Evolutionary conservation across 2,113 vertebrate genomes (phyloP), one percentile per base, ranked within the genome.

Genomic region (Oncorhynchus keta): DNA sequence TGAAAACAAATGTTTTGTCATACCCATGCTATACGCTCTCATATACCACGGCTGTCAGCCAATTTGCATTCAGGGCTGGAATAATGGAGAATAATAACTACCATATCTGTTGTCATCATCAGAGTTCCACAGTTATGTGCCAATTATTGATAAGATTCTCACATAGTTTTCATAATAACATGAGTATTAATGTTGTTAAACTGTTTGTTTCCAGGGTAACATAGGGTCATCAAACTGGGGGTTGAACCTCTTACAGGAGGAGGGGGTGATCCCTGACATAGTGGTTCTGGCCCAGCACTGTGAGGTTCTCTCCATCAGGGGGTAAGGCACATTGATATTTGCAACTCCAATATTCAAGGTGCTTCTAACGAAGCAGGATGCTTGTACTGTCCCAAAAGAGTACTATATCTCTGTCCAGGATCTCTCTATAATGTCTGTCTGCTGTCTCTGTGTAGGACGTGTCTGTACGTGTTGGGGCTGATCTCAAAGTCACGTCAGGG

Each of bases 191-290:
- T 68, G 16, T 16, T 68, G 20, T 16, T 20, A 3, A 68, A 20
- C 20, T n/a, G 6, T 49, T 81, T 76, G n/a, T 93, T 94, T 24
- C 26, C 70, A 96, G 95, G 95, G 95, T 69, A 95, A 96, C 84
- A 95, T 96, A 28, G 95, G 95, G 72, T 95, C 95, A 68, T 96
- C 95, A 3, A 96, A 95, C 16, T 96, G 95, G 95, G 95, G 95
- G 70, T 91, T 96, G 45, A 96, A 95, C 82, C 92, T 96, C 74
- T 94, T 96, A 74, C 95, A 95, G 71, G 95, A 96, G 81, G 95
- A 96, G 88, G 95, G 94, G 82, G 94, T 96, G 76, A 93, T 96
- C 80, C 95, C 94, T 14, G 95, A 96, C 86, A 94, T 96, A 77
- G 86, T 96, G 77, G 90, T 91, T 39, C 93, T 96, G 83, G 95